These are phyloP conservation scores for Heliocidaris tuberculata DNA, from an alignment of 35 echinoderm and acorn worm species.

Conservation along the genomic window DNA sequence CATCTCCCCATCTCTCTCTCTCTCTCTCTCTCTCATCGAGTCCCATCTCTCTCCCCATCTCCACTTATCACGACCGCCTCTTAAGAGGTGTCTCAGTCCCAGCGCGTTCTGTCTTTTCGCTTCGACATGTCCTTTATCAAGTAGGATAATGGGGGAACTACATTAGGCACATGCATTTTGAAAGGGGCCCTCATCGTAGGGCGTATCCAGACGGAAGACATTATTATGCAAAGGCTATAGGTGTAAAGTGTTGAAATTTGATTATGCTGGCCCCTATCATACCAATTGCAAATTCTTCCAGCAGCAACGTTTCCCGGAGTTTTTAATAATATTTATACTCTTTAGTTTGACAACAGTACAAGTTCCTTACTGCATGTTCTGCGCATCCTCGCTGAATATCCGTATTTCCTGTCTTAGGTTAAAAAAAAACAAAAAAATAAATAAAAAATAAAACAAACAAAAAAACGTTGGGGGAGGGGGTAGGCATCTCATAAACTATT, in stretches of 20 bases:
- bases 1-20: neutral
- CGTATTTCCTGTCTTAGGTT: too few species aligned
- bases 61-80: neutral
- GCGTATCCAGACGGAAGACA: neutral
- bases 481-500: too few species aligned
- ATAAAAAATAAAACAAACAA: too few species aligned
- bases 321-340: neutral
- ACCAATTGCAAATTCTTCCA: neutral
- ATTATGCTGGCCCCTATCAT: neutral
- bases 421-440: too few species aligned
- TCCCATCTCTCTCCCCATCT: neutral
- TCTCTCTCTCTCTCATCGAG: neutral
- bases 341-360: neutral
- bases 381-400: too few species aligned
- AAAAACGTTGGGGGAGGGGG: too few species aligned
- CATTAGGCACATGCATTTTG: neutral
- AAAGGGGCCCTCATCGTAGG: neutral
- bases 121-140: neutral
- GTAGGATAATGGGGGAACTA: neutral
- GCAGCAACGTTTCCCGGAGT: too few species aligned
- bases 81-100: neutral
- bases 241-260: neutral
- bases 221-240: neutral
- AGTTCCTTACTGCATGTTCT: too few species aligned
- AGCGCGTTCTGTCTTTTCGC: neutral